Conservation (phyloP, 2,888 invertebrate genomes). For the Acanthosepion lycidas region DNA sequence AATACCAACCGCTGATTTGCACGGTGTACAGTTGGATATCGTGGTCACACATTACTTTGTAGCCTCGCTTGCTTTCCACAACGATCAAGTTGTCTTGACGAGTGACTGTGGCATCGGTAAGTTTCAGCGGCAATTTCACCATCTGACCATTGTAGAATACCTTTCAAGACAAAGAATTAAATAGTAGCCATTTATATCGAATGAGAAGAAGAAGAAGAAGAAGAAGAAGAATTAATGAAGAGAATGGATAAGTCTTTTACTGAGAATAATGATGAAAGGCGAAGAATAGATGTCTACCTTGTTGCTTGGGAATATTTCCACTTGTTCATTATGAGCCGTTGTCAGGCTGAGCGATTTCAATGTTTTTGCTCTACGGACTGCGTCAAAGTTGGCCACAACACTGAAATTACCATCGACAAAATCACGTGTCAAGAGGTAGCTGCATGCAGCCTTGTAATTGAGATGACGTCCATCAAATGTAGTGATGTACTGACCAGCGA, state of each 20-base stretch:
- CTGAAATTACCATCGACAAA: constrained; percentile 88
- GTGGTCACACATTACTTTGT: not conserved
- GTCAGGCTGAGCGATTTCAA: not conserved
- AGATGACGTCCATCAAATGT: constrained; percentile 90
- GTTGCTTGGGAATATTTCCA: not conserved
- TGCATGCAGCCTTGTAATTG: constrained; percentile 84
- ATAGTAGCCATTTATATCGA: not conserved
- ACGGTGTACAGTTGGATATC: constrained; percentile 52
- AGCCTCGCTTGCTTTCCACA: not conserved
- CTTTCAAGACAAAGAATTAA: not conserved
- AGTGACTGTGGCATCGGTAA: not conserved
- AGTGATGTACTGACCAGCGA: constrained; percentile 86
- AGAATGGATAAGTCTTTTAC: not conserved
- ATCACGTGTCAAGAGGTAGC: constrained; percentile 88
- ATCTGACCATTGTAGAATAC: not conserved
- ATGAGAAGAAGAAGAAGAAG: not conserved
- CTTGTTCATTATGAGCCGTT: not conserved
- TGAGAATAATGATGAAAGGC: not conserved
- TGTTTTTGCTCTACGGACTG: not conserved
- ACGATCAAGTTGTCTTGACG: not conserved
- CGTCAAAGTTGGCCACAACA: constrained; percentile 81
- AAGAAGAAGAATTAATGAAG: not conserved
- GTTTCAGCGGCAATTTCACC: not conserved
- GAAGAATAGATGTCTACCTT: not conserved
- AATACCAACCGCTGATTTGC: constrained; percentile 89